Evolutionary conservation across 2,888 invertebrate species (phyloP).

Genomic region (Drosophila affinis): DNA sequence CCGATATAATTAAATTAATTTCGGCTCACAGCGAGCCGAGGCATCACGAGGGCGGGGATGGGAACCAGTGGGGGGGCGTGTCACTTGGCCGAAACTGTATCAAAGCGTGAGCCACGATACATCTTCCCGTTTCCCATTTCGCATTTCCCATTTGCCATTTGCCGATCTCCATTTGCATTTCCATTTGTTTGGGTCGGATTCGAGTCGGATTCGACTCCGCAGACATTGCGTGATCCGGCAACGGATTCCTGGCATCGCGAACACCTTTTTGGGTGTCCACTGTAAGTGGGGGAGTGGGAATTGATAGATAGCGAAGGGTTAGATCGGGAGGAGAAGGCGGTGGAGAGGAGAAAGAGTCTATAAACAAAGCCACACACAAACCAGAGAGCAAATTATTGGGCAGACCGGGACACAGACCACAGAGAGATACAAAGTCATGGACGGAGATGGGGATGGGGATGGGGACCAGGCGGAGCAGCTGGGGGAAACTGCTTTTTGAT

Average conservation of each 20-base stretch:
- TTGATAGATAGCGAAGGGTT: conserved; percentile 15
- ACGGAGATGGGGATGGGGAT: conserved; percentile 20
- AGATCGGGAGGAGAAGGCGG: conserved; percentile 20
- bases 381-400: conserved; percentile 69
- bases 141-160: conserved; percentile 43
- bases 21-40: conserved; percentile 27
- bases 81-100: conserved; percentile 56
- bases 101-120: conserved; percentile 66
- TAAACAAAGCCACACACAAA: conserved; percentile 73
- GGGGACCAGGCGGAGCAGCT: conserved; percentile 48
- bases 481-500: conserved; percentile 76
- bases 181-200: conserved; percentile 8
- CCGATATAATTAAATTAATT: conserved; percentile 75
- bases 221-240: conserved; percentile 68
- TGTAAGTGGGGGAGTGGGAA: conserved; percentile 13
- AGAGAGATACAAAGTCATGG: conserved; percentile 10
- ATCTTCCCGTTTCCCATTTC: conserved; percentile 50
- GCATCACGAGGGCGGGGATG: too few relatives aligned
- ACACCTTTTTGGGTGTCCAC: conserved; percentile 76
- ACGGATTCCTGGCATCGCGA: conserved; percentile 71
- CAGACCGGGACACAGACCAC: conserved; percentile 50
- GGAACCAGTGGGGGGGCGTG: conserved; percentile 45
- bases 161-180: conserved; percentile 56
- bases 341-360: conserved; percentile 50
- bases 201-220: conserved; percentile 22